Evolutionary conservation across 2,888 invertebrate species (phyloP).

Genomic region (Lysandra bellargus): DNA sequence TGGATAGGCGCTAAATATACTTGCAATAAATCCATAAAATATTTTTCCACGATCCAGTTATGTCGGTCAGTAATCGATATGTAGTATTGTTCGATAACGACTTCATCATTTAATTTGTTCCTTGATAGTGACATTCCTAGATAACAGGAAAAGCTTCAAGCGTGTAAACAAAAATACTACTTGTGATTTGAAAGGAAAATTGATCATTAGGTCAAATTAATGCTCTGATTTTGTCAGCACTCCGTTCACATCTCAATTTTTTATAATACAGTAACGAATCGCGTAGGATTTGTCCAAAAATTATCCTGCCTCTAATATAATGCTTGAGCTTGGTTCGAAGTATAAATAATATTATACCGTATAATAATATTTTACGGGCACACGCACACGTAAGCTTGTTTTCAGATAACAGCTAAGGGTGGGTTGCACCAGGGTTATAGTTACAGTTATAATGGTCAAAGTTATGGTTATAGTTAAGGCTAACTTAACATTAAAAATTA

Average conservation of each 20-base stretch:
- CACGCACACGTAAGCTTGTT: too few relatives aligned
- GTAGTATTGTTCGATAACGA: slow-evolving; percentile 10
- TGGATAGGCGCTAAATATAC: neutral
- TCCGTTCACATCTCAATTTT: neutral
- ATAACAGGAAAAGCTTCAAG: slow-evolving; percentile 30
- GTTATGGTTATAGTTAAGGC: too few relatives aligned
- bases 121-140: slow-evolving; percentile 36
- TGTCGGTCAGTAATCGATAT: neutral
- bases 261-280: neutral
- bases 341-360: too few relatives aligned
- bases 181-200: neutral
- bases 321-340: too few relatives aligned
- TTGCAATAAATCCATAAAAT: neutral
- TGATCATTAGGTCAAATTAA: neutral
- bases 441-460: too few relatives aligned
- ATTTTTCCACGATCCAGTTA: slow-evolving; percentile 3
- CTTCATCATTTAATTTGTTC: neutral
- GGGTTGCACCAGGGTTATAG: too few relatives aligned
- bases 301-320: too few relatives aligned
- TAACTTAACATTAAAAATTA: too few relatives aligned
- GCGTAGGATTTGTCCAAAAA: neutral
- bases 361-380: too few relatives aligned
- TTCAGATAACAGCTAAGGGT: too few relatives aligned
- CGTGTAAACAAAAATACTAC: neutral
- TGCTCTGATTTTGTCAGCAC: neutral